Conservation (phyloP, 2,113 vertebrate species). For the Paratilapia polleni region DNA sequence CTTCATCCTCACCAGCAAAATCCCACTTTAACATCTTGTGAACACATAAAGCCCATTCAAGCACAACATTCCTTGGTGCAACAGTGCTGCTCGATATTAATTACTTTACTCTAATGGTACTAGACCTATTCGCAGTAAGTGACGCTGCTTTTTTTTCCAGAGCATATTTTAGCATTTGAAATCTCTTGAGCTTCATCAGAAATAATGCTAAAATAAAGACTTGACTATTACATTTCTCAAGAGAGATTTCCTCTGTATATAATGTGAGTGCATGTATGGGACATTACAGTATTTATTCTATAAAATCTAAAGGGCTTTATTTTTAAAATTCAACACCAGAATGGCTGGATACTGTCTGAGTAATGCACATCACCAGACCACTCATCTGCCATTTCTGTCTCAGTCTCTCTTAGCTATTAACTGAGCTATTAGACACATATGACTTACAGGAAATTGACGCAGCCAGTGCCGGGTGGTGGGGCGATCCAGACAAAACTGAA, state of each 20-base stretch:
- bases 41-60: not conserved
- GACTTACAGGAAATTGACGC: conserved; percentile 99
- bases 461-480: conserved; percentile 95
- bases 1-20: not conserved
- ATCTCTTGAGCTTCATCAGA: not conserved
- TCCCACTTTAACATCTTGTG: not conserved
- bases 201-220: not conserved
- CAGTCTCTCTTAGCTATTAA: not conserved
- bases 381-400: not conserved
- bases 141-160: not conserved
- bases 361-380: not conserved
- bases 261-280: not conserved
- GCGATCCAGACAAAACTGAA: conserved; percentile 99
- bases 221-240: too few relatives aligned
- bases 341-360: not conserved
- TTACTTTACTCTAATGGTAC: not conserved
- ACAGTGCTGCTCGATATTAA: not conserved
- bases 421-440: not conserved
- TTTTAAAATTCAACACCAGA: not conserved
- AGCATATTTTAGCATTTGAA: not conserved
- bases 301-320: not conserved
- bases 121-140: not conserved
- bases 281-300: not conserved
- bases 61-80: not conserved
- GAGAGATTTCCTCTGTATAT: too few relatives aligned